Base-by-base conservation (phyloP, 2,113 vertebrate species). In the Mionectes macconnelli region DNA sequence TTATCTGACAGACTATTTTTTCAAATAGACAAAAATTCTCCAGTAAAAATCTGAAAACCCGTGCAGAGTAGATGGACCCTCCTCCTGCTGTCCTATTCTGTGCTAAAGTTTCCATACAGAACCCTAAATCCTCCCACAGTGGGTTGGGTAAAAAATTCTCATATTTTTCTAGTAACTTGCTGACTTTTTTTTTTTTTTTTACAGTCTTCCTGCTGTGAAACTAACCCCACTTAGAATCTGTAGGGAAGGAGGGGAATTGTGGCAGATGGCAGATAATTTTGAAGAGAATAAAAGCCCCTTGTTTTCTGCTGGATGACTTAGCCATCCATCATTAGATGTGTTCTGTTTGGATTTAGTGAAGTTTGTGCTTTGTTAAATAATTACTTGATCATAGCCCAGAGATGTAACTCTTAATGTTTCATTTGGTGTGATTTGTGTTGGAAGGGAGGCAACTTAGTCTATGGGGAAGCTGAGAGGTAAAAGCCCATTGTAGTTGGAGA, bases 301-400 rank as follows among this genome's bases (percentile, higher is more conserved):
- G 16, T 30, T 86, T 80, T 87, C n/a, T 90, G 2, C 47, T 90
- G 49, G n/a, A 60, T 75, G 87, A 85, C 68, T 89, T 80, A 66
- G 40, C 57, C 6, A 9, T 73, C 39, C 40, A 27, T 63, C 37
- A 56, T 50, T 80, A 64, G 19, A 45, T 64, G 14, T 2, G 0
- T 60, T 79, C 19, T 47, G 1, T 88, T 79, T 85, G 21, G 57
- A 44, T 44, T 60, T 86, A 47, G 45, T 23, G 76, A 88, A 56
- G 17, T 56, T 90, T 83, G 9, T 53, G n/a, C 33, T 79, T 90
- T 91, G 23, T 84, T 92, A 83, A 96, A 50, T 44, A 80, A 80
- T 69, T 52, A 49, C 31, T 80, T 95, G 53, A 88, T 83, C 44
- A 66, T 31, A 86, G 40, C n/a, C 40, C 21, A 52, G 63, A 89